These are phyloP conservation scores for Molanna angustata DNA, from an alignment of 2,888 invertebrate species.

Conservation along the genomic window DNA sequence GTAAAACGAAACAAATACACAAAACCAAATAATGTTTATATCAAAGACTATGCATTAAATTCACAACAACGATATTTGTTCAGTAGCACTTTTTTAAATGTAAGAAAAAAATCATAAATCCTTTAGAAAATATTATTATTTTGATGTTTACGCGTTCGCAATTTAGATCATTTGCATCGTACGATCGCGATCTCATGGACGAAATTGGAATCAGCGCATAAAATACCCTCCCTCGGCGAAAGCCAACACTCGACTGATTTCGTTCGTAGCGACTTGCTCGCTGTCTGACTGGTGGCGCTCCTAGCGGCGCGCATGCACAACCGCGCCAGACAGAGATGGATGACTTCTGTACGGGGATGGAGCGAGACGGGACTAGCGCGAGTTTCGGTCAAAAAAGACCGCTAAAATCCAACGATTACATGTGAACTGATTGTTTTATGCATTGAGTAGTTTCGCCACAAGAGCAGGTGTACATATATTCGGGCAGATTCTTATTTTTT, in stretches of 20 bases:
- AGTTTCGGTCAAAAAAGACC: slow-evolving; percentile 4
- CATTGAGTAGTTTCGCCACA: no score
- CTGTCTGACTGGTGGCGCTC: slow-evolving; percentile 18
- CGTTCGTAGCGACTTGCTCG: no score
- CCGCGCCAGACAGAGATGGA: not conserved
- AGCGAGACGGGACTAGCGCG: slow-evolving; percentile 1
- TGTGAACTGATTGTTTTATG: not conserved
- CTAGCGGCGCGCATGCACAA: slow-evolving; percentile 12
- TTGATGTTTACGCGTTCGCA: slow-evolving; percentile 14
- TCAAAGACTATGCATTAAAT: no score
- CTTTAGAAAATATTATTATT: slow-evolving; percentile 7
- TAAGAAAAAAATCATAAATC: slow-evolving; percentile 3
- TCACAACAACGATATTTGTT: slow-evolving; percentile 1
- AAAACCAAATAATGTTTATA: not conserved
- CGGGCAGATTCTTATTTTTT: no score
- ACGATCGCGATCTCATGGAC: slow-evolving; percentile 20
- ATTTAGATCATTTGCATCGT: no score
- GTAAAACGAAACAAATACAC: not conserved
- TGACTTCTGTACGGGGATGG: not conserved
- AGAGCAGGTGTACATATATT: no score
- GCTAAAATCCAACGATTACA: slow-evolving; percentile 6
- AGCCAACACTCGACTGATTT: slow-evolving; percentile 25
- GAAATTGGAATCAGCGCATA: not conserved
- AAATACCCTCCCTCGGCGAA: not conserved
- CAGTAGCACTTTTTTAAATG: slow-evolving; percentile 6